These are phyloP conservation scores for Drosophila recens DNA, from an alignment of 2,888 invertebrate genomes.

Conservation along the genomic window DNA sequence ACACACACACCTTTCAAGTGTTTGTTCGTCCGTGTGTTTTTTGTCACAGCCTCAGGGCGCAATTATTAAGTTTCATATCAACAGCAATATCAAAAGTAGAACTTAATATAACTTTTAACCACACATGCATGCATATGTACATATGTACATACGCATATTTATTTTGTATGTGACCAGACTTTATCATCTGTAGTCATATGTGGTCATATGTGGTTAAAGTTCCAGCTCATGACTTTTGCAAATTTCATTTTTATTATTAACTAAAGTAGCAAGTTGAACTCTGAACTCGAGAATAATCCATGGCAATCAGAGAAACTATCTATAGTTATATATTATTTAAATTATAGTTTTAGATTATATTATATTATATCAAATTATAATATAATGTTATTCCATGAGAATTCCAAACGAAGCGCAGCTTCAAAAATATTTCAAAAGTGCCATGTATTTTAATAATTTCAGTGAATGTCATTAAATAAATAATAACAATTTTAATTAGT, in stretches of 20 bases:
- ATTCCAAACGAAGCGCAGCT: no score
- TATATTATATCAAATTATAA: no score
- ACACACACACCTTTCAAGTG: neutral
- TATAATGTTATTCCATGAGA: no score
- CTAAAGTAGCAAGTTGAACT: neutral
- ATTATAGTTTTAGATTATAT: no score
- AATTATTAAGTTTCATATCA: slow-evolving; percentile 62
- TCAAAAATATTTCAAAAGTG: no score
- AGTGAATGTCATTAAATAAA: no score
- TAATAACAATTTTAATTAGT: no score
- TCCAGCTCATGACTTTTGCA: neutral
- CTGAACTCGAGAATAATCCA: neutral
- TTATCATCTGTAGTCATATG: neutral
- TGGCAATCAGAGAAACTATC: neutral
- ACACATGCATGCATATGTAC: neutral
- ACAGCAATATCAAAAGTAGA: slow-evolving; percentile 31
- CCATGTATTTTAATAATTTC: no score
- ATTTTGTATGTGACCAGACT: neutral
- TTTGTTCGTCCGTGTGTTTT: slow-evolving; percentile 22
- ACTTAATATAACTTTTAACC: slow-evolving; percentile 41
- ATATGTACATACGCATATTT: neutral
- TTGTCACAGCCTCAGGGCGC: slow-evolving; percentile 55
- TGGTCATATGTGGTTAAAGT: slow-evolving; percentile 4
- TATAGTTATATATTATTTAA: neutral
- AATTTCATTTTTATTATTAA: neutral